Evolutionary conservation across 2,888 invertebrate species (phyloP).

Genomic region (Digitonthophagus gazella): DNA sequence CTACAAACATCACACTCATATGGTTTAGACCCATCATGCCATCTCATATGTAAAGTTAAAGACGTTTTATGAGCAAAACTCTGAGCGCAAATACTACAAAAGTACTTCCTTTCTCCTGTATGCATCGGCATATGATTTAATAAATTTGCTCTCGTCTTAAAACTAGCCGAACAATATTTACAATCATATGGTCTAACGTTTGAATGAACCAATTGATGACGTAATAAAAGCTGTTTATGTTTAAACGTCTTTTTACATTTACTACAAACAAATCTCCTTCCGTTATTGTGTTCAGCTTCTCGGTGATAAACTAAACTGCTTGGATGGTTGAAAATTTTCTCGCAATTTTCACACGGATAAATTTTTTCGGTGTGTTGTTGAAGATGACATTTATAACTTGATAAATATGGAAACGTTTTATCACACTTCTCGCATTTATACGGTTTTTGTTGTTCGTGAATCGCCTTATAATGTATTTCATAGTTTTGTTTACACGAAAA

Average conservation of each 20-base stretch:
- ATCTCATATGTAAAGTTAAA: constrained; percentile 69
- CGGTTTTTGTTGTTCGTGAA: constrained; percentile 59
- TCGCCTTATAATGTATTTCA: constrained; percentile 60
- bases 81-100: constrained; percentile 60
- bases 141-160: constrained; percentile 71
- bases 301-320: constrained; percentile 75
- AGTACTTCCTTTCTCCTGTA: constrained; percentile 68
- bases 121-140: constrained; percentile 72
- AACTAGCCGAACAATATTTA: constrained; percentile 59
- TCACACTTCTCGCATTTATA: constrained; percentile 61
- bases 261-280: constrained; percentile 68
- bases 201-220: constrained; percentile 79
- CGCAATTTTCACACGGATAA: constrained; percentile 67
- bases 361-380: constrained; percentile 54
- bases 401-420: constrained; percentile 60
- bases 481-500: constrained; percentile 62
- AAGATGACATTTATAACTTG: constrained; percentile 59
- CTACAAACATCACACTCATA: constrained; percentile 66
- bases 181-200: constrained; percentile 65
- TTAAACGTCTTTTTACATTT: constrained; percentile 75
- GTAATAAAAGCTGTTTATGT: constrained; percentile 68
- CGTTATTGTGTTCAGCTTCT: constrained; percentile 64
- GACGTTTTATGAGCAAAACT: constrained; percentile 77
- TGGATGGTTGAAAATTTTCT: constrained; percentile 67
- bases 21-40: constrained; percentile 70